phyloP scores from a whole-genome alignment of 2,888 invertebrate species.

The Sylvicola fuscatus region DNA sequence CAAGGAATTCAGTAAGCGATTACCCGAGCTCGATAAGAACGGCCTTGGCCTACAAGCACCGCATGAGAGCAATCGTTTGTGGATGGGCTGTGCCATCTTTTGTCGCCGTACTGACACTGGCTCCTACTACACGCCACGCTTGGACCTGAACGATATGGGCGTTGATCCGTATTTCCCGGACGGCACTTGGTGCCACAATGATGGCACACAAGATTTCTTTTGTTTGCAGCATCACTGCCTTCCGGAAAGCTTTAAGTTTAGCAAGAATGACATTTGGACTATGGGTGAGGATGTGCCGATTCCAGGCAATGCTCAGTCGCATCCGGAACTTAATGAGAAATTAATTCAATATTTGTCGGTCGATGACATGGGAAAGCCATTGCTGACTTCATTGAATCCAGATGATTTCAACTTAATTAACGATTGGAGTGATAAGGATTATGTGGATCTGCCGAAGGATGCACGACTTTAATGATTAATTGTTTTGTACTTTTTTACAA shows the following conservation, averaged over 20 bases:
- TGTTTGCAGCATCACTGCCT: slow-evolving; percentile 56
- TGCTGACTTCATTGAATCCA: slow-evolving; percentile 34
- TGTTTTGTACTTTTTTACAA: too few species aligned
- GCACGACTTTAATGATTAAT: too few species aligned
- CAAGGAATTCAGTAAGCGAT: slow-evolving; percentile 33
- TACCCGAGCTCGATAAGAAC: slow-evolving; percentile 39
- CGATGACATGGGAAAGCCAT: slow-evolving; percentile 34
- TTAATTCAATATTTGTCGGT: slow-evolving; percentile 39
- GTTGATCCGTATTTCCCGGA: slow-evolving; percentile 58
- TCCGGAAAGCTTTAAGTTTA: slow-evolving; percentile 45
- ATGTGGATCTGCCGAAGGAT: slow-evolving; percentile 32
- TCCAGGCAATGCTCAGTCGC: slow-evolving; percentile 39
- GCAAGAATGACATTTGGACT: slow-evolving; percentile 30
- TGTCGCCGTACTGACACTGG: slow-evolving; percentile 40
- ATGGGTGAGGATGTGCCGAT: slow-evolving; percentile 35
- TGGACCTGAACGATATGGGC: slow-evolving; percentile 53
- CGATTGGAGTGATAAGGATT: slow-evolving; percentile 44
- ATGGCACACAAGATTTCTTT: slow-evolving; percentile 40
- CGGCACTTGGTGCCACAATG: slow-evolving; percentile 60
- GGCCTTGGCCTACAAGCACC: slow-evolving; percentile 54
- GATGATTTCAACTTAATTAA: slow-evolving; percentile 19
- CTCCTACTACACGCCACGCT: slow-evolving; percentile 52
- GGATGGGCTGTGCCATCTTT: slow-evolving; percentile 66
- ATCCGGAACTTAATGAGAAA: slow-evolving; percentile 25
- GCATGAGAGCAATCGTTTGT: slow-evolving; percentile 47